Evolutionary conservation across 2,113 vertebrate genomes (phyloP).

Genomic region (Madoqua kirkii): DNA sequence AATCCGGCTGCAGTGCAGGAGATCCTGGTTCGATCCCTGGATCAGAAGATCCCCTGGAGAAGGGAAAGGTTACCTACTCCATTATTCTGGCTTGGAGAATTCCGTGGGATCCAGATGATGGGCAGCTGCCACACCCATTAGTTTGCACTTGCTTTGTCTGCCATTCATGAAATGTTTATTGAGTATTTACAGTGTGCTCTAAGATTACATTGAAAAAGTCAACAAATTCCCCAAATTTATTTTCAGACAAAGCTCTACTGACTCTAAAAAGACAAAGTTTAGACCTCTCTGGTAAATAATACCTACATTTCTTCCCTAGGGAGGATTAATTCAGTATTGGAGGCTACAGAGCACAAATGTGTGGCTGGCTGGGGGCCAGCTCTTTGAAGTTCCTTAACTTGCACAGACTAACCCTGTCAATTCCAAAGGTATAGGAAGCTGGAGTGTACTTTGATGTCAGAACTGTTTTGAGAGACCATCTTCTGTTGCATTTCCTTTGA

Average conservation of each 20-base stretch:
- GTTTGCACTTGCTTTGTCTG: not conserved
- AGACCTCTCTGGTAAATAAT: not conserved
- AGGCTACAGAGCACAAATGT: not conserved
- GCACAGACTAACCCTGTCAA: not conserved
- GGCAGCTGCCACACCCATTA: too few relatives aligned
- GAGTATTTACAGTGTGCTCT: not conserved
- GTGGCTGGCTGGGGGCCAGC: not conserved
- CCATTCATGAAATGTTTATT: not conserved
- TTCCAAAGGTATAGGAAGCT: slow-evolving; percentile 34
- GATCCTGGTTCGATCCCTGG: not conserved
- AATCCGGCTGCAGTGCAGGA: not conserved
- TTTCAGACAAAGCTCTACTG: not conserved
- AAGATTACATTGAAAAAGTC: not conserved
- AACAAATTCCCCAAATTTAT: not conserved
- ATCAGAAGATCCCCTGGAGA: not conserved
- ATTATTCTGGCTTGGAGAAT: not conserved
- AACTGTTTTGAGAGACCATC: not conserved
- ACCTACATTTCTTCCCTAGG: slow-evolving; percentile 7
- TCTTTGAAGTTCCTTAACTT: slow-evolving; percentile 34
- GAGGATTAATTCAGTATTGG: slow-evolving; percentile 15
- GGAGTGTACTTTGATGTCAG: slow-evolving; percentile 11
- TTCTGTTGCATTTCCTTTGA: slow-evolving; percentile 6
- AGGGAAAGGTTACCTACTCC: not conserved
- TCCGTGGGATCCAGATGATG: not conserved
- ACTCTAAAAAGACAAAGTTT: not conserved